A percentile compares a stretch with the other conserved stretches of the same genome.
Evolutionary conservation across 2,797 vertebrate genomes (phyloP).

Genomic region (Lindbergichthys nudifrons): DNA sequence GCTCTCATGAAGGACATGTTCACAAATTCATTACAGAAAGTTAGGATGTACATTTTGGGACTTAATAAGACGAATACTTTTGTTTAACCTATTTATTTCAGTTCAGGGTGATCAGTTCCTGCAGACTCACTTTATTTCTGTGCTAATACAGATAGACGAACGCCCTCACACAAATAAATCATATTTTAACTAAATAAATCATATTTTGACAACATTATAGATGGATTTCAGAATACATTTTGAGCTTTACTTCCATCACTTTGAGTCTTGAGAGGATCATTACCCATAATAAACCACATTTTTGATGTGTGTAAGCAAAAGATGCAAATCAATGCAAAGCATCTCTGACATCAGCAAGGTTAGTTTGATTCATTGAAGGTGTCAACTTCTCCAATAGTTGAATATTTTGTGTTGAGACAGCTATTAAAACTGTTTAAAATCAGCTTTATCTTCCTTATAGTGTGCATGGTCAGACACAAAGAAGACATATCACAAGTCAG

Average conservation of each 20-base stretch:
- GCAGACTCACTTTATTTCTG: background rate
- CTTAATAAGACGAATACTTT: background rate
- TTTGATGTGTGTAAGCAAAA: conserved; percentile 5
- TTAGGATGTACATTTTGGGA: background rate
- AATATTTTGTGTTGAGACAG: background rate
- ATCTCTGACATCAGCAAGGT: background rate
- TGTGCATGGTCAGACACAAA: conserved; percentile 8
- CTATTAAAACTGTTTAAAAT: conserved; percentile 3
- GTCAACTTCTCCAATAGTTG: conserved; percentile 9
- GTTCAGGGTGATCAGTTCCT: background rate
- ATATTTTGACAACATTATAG: background rate
- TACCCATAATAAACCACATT: background rate
- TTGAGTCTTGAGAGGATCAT: conserved; percentile 2
- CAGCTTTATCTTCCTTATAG: background rate
- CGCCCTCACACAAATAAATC: background rate
- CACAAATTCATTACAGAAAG: background rate
- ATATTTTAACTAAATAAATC: background rate
- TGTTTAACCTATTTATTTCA: background rate
- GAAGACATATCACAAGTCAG: conserved; percentile 28
- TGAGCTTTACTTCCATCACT: background rate
- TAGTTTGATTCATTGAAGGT: background rate
- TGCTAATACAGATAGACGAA: background rate
- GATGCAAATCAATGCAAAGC: conserved; percentile 5
- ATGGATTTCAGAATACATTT: background rate
- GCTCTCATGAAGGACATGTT: background rate